phyloP scores from a whole-genome alignment of 2,888 invertebrate species.

The Drosophila tanythrix region DNA sequence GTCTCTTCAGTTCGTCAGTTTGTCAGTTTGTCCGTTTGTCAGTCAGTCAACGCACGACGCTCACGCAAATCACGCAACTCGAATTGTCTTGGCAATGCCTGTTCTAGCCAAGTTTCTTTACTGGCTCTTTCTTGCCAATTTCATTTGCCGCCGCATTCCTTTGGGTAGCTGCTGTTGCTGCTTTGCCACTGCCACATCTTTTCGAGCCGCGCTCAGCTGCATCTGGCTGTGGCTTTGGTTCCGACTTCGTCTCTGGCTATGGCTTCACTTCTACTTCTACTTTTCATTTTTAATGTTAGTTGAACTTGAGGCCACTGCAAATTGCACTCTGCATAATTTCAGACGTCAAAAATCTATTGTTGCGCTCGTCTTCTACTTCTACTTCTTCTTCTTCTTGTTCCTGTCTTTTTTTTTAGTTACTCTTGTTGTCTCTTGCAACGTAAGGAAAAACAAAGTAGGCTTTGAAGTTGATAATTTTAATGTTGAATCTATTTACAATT shows the following conservation, averaged over 20 bases:
- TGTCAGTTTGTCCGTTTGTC: slow-evolving; percentile 57
- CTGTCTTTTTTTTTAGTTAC: not conserved
- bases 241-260: slow-evolving; percentile 1
- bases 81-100: slow-evolving; percentile 61
- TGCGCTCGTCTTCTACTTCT: slow-evolving; percentile 19
- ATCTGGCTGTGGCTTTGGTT: slow-evolving; percentile 16
- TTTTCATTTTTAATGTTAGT: slow-evolving; percentile 65
- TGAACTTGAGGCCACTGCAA: slow-evolving; percentile 79
- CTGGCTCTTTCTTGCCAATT: slow-evolving; percentile 56
- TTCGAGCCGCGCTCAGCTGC: slow-evolving; percentile 51
- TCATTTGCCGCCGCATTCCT: slow-evolving; percentile 67
- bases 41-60: slow-evolving; percentile 81
- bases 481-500: slow-evolving; percentile 37
- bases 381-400: slow-evolving; percentile 2
- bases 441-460: not conserved
- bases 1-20: slow-evolving; percentile 30
- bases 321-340: slow-evolving; percentile 70
- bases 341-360: slow-evolving; percentile 58
- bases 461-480: slow-evolving; percentile 26
- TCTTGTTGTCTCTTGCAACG: slow-evolving; percentile 2
- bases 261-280: slow-evolving; percentile 13
- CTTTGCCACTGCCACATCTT: slow-evolving; percentile 37
- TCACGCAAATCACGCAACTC: slow-evolving; percentile 84
- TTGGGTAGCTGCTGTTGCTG: slow-evolving; percentile 31
- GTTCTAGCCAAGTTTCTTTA: slow-evolving; percentile 35